A percentile compares a stretch with the other conserved stretches of the same genome.
Evolutionary conservation across 2,888 invertebrate genomes (phyloP).

Genomic region (Pherbina coryleti): DNA sequence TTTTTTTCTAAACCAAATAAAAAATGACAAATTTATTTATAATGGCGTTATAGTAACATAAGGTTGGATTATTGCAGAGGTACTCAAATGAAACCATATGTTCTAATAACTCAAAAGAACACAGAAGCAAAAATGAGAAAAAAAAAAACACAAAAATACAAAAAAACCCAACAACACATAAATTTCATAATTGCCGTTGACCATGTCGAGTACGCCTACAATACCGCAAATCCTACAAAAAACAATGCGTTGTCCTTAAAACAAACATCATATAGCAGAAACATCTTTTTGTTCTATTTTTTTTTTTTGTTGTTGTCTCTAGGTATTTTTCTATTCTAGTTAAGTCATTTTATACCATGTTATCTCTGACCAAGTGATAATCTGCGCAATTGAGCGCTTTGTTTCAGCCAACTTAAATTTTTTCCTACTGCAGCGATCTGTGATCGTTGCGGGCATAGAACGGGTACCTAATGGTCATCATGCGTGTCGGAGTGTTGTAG

Average conservation of each 20-base stretch:
- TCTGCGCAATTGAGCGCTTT: slow-evolving; percentile 26
- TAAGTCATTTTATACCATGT: slow-evolving; percentile 30
- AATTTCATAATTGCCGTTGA: slow-evolving; percentile 33
- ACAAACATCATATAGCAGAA: slow-evolving; percentile 12
- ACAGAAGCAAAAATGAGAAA: not conserved
- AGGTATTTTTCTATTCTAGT: slow-evolving; percentile 11
- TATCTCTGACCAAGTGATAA: slow-evolving; percentile 34
- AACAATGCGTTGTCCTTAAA: slow-evolving; percentile 25
- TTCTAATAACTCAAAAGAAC: slow-evolving; percentile 3
- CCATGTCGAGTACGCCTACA: slow-evolving; percentile 27
- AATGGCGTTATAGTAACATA: not conserved
- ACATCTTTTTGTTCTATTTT: no score
- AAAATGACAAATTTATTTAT: no score
- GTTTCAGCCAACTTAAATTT: not conserved
- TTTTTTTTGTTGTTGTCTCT: no score
- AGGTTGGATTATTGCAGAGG: not conserved
- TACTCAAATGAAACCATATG: slow-evolving; percentile 14
- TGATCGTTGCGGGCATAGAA: not conserved
- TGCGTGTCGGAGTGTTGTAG: not conserved
- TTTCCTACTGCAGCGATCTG: not conserved
- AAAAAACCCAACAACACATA: slow-evolving; percentile 28
- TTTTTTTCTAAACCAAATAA: no score
- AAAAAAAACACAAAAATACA: not conserved
- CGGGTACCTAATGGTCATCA: not conserved
- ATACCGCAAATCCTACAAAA: slow-evolving; percentile 19